Base-by-base conservation (phyloP, 2,888 invertebrate genomes). In the Hypsopygia costalis region DNA sequence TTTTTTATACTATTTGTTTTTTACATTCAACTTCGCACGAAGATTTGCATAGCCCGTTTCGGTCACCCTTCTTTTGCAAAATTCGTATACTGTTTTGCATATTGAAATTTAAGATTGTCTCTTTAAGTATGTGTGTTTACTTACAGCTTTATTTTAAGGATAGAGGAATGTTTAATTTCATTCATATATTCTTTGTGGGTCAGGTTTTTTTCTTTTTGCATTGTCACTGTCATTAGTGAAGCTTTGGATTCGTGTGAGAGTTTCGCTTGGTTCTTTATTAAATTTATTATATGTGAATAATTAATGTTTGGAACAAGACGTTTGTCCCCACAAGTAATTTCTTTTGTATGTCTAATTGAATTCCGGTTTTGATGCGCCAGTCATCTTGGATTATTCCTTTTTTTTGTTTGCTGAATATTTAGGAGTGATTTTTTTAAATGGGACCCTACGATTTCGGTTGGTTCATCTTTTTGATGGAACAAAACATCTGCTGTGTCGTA, bases 21-120 rank as follows among this genome's bases (percentile, higher is more conserved):
- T 83, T 74, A 67, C 74, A 64, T 76, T 74, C 58, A 70, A 74
- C 82, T 83, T 86, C 87, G 82, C 87, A 87, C 87, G 85, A 65
- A 70, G 79, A 82, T 88, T 88, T 87, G 75, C 88, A 88, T 87
- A 83, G 75, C 88, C 74, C 66, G 88, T 87, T 80, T 59, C 51
- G 63, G 64, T 62, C 69, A 60, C 76, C 79, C 79, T 69, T 69
- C 55, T 47, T 53, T 52, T 59, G 44, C 36, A 38, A 61, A 44
- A 64, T 76, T 76, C 73, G 77, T 69, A 69, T 64, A 65, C 62
- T 72, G 57, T 63, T 86, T 87, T 82, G 75, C 85, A 87, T 87
- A 85, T 74, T 74, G 74, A 77, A 77, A 71, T 73, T 63, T 65
- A 65, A 69, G 74, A 75, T 68, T 75, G 72, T 79, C 76, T 76